Evolutionary conservation across 2,797 vertebrate species (phyloP), one percentile per base, ranked within the genome.

Genomic region (Leucoraja ocellata): DNA sequence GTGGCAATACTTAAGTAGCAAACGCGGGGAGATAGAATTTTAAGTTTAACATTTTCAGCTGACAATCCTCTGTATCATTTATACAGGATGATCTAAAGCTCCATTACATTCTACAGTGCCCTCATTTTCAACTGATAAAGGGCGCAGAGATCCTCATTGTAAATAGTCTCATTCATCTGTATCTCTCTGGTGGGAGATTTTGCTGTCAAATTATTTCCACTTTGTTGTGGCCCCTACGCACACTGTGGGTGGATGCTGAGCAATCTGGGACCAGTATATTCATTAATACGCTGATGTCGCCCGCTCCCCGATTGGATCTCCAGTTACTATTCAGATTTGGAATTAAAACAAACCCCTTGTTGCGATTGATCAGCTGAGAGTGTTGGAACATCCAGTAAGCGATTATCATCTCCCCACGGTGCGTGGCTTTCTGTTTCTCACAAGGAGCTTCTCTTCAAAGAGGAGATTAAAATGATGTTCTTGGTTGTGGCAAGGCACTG

Each of bases 121-220:
- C 65, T 76, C 90, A 92, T 76, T 92, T 92, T 71, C 90, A 92
- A 76, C n/a, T 92, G 71, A 76, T 92, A 76, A 92, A 92, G 76
- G 90, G 68, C 46, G 13, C n/a, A 71, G 71, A n/a, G 73, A 74
- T 54, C 68, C 76, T 54, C 90, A 92, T 92, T 92, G 10, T 54
- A 76, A 92, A 76, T n/a, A 58, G 90, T 54, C 68, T 74, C 65
- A 76, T 76, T 71, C 46, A 58, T 92, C 90, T 92, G 25, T 36
- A 92, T 76, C 39, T 92, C 68, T 92, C 68, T 76, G 71, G 90
- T 92, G 90, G 46, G 90, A 92, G 39, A 25, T 28, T 92, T 76
- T 92, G 90, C 90, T 76, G 71, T 76, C 90, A 76, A 39, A 76
- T 25, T 92, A 71, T 76, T 92, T 92, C 54, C 39, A 28, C 90